Percentiles rank a stretch among this genome's conserved stretches.
phyloP scores from a whole-genome alignment of 2,797 vertebrate genomes.

The Chloroceryle amazona region DNA sequence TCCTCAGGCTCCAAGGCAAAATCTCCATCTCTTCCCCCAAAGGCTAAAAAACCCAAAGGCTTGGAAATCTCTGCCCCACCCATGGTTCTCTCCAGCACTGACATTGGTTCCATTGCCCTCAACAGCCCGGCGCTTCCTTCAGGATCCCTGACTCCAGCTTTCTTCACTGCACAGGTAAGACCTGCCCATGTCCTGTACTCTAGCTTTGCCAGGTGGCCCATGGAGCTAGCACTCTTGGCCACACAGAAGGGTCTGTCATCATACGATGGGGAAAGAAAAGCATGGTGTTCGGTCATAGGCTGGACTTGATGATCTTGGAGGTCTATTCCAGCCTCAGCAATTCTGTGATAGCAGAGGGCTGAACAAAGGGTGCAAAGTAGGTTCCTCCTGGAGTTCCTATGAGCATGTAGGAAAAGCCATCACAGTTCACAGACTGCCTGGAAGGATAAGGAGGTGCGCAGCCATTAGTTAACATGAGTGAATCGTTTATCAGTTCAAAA shows the following conservation, averaged over 20 bases:
- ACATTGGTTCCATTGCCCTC: slow-evolving; percentile 94
- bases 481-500: background rate
- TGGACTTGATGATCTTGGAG: too few relatives aligned
- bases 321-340: too few relatives aligned
- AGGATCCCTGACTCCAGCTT: slow-evolving; percentile 93
- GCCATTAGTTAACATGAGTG: background rate
- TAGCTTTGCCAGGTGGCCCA: background rate
- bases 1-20: slow-evolving; percentile 92
- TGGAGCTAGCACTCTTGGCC: too few relatives aligned
- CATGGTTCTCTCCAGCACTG: slow-evolving; percentile 90
- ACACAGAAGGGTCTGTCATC: background rate
- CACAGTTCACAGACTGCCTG: background rate
- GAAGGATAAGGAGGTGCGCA: background rate
- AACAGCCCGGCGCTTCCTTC: slow-evolving; percentile 94
- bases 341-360: background rate
- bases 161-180: slow-evolving; percentile 94
- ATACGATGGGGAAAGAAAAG: background rate
- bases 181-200: background rate
- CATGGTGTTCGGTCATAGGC: too few relatives aligned
- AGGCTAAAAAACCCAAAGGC: slow-evolving; percentile 95
- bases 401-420: background rate
- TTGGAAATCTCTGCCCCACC: slow-evolving; percentile 92
- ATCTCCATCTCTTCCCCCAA: slow-evolving; percentile 88
- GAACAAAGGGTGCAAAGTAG: background rate
- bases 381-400: background rate